Percentiles rank a stretch among this genome's conserved stretches.
phyloP scores from a whole-genome alignment of 2,113 vertebrate genomes.

The Aepyceros melampus region DNA sequence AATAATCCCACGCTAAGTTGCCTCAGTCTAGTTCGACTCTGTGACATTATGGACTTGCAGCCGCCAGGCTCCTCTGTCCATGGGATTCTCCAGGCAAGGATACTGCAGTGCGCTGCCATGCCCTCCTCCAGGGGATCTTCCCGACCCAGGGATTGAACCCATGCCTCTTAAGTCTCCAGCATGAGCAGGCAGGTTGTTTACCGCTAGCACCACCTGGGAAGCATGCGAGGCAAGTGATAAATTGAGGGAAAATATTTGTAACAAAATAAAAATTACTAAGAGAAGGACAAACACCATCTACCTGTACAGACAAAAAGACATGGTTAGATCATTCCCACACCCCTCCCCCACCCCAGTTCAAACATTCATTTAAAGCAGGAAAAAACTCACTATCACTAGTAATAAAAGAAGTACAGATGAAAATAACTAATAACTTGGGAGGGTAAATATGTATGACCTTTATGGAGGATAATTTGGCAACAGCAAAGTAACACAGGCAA shows the following conservation, averaged over 20 bases:
- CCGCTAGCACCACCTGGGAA: not conserved
- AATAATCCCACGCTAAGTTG: not conserved
- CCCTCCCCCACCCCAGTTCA: not conserved
- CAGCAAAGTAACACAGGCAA: not conserved
- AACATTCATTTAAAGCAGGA: not conserved
- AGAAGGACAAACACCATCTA: not conserved
- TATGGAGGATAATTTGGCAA: not conserved
- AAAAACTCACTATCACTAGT: not conserved
- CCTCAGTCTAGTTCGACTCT: not conserved
- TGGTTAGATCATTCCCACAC: not conserved
- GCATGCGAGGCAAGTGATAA: not conserved
- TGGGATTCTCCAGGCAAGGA: not conserved
- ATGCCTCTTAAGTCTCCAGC: not conserved
- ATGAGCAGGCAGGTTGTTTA: not conserved
- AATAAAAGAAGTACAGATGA: not conserved
- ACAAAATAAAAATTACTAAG: not conserved
- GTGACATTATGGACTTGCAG: not conserved
- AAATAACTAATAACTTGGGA: not conserved
- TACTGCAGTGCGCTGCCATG: not conserved
- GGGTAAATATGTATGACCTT: not conserved
- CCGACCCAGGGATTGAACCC: not conserved
- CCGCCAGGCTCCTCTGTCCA: not conserved
- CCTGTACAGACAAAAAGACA: not conserved
- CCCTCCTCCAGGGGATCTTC: not conserved
- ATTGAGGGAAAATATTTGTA: not conserved